Conservation (phyloP, 64 coral and sea anemone species). For the Stylophora pistillata region DNA sequence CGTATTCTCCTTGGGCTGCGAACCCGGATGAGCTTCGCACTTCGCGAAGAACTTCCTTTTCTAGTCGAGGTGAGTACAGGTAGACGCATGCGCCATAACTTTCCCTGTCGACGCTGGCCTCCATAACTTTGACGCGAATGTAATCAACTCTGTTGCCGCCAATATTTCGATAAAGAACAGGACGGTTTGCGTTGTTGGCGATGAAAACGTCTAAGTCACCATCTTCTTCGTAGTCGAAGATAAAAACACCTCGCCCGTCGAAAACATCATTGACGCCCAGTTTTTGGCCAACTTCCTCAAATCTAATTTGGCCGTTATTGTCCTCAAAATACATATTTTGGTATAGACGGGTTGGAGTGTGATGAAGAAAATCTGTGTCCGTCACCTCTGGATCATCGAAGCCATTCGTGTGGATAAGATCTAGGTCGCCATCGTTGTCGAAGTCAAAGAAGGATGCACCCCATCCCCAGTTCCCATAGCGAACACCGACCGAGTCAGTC, state of each 20-base stretch:
- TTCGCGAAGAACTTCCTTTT: slow-evolving; percentile 73
- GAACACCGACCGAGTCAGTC: slow-evolving; percentile 75
- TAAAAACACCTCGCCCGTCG: slow-evolving; percentile 84
- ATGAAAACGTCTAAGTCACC: slow-evolving; percentile 94
- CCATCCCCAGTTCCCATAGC: slow-evolving; percentile 93
- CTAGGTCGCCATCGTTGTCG: slow-evolving; percentile 97
- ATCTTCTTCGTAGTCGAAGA: slow-evolving; percentile 97
- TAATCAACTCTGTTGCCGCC: slow-evolving; percentile 86
- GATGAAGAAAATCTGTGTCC: slow-evolving; percentile 93
- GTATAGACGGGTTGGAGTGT: slow-evolving; percentile 72
- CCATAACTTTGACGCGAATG: slow-evolving; percentile 90
- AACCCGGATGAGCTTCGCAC: slow-evolving; percentile 72
- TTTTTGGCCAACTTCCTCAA: slow-evolving; percentile 64
- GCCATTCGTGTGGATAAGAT: slow-evolving; percentile 94
- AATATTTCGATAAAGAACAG: slow-evolving; percentile 90
- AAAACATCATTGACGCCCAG: slow-evolving; percentile 79
- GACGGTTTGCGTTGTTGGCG: slow-evolving; percentile 71
- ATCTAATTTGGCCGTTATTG: slow-evolving; percentile 49
- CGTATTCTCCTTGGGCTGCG: slow-evolving; percentile 77
- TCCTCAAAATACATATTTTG: slow-evolving; percentile 85
- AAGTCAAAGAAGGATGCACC: slow-evolving; percentile 92
- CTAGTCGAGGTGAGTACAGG: slow-evolving; percentile 71
- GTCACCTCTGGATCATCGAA: slow-evolving; percentile 95
- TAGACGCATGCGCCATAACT: slow-evolving; percentile 85
- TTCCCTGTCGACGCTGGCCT: slow-evolving; percentile 69